Evolutionary conservation across 2,797 vertebrate genomes (phyloP).

Genomic region (Scyliorhinus canicula): DNA sequence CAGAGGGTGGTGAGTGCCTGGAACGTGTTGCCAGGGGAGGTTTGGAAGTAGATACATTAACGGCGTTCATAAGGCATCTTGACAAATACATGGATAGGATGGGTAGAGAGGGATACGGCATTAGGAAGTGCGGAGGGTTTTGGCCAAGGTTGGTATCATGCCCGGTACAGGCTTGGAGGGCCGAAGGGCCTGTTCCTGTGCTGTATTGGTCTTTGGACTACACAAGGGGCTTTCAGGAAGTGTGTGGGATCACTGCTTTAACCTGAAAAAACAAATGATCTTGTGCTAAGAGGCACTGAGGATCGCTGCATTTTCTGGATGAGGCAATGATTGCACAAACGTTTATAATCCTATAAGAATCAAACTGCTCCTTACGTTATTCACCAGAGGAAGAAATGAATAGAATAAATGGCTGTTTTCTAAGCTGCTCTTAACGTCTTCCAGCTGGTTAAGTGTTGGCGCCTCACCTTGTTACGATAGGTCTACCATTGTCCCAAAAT

Average conservation of each 20-base stretch:
- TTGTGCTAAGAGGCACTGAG: neutral
- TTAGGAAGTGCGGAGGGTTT: too few relatives aligned
- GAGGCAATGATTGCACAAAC: conserved; percentile 2
- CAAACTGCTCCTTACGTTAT: neutral
- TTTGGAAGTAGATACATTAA: too few relatives aligned
- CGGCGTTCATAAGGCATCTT: too few relatives aligned
- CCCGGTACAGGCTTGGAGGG: too few relatives aligned
- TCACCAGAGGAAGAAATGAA: neutral
- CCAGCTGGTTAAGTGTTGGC: neutral
- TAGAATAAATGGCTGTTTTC: neutral
- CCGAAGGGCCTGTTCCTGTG: too few relatives aligned
- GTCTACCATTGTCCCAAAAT: neutral
- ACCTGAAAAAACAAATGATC: neutral
- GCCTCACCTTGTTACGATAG: neutral
- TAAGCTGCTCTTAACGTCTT: neutral
- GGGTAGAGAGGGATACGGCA: too few relatives aligned
- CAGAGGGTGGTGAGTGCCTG: too few relatives aligned
- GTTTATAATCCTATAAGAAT: neutral
- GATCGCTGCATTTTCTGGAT: neutral
- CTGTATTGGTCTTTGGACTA: too few relatives aligned
- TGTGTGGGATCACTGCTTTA: neutral
- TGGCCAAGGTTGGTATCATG: too few relatives aligned
- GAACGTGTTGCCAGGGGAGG: too few relatives aligned
- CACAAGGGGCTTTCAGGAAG: neutral
- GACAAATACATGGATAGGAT: too few relatives aligned